phyloP scores from a whole-genome alignment of 2,888 invertebrate genomes.

The Sphinx pinastri region DNA sequence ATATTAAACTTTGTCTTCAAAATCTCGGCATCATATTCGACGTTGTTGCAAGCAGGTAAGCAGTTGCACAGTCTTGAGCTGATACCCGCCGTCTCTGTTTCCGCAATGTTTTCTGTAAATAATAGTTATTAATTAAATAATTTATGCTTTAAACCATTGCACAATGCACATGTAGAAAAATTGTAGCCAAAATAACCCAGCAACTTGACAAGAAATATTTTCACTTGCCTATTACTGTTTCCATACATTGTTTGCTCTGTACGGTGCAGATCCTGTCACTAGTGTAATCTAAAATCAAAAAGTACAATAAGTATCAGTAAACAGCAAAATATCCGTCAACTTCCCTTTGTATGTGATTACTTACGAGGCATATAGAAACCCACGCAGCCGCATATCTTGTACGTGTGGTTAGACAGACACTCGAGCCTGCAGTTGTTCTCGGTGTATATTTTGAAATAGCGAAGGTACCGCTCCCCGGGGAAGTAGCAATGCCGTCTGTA shows the following conservation, averaged over 20 bases:
- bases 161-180: neutral
- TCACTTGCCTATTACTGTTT: neutral
- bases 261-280: conserved; percentile 16
- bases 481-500: conserved; percentile 62
- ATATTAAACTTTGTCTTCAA: conserved; percentile 84
- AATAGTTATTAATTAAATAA: neutral
- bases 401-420: conserved; percentile 54
- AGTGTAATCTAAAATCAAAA: neutral
- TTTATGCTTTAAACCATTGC: neutral
- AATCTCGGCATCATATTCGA: conserved; percentile 86
- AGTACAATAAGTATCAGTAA: neutral
- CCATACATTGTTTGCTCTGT: neutral
- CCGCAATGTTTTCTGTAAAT: conserved; percentile 36
- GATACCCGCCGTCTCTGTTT: conserved; percentile 27
- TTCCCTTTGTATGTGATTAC: conserved; percentile 31
- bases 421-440: conserved; percentile 57
- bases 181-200: no score
- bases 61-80: conserved; percentile 39
- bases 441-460: conserved; percentile 57
- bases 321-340: neutral
- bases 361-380: conserved; percentile 62
- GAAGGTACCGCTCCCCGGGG: conserved; percentile 46
- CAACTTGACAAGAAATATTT: no score
- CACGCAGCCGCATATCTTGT: conserved; percentile 49
- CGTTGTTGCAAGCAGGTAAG: conserved; percentile 76